Evolutionary conservation across 2,113 vertebrate genomes (phyloP), one percentile per base, ranked within the genome.

Genomic region (Pogona vitticeps): DNA sequence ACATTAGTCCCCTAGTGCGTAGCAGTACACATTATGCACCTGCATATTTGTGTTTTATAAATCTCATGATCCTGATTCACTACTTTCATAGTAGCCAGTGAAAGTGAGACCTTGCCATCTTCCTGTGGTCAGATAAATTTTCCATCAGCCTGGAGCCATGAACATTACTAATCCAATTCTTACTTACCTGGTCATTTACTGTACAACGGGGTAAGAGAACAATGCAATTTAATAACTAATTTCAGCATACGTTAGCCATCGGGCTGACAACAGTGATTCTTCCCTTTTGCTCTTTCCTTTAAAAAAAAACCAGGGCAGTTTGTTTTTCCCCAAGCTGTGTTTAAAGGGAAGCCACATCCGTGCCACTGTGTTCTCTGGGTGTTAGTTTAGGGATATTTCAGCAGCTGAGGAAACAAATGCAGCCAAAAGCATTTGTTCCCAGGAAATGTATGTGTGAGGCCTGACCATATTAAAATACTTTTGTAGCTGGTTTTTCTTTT

Each of bases 331-430:
- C 46, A 87, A 68, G 75, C 0, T 12, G 3, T n/a, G 77, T 85
- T 91, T 88, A 92, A 81, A 89, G 88, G 52, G 75, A 90, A 91
- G 85, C 1, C 0, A 68, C 18, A 38, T 91, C 90, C 59, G 0
- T 93, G 89, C 93, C 90, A 89, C 89, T 92, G 91, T 94, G 86
- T 92, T 85, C 52, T 93, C 91, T 90, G 93, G 91, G 90, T 90
- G 80, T 83, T 95, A 91, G 93, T 93, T 94, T 90, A 92, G 94
- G 94, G 92, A 84, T 95, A 85, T 92, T 96, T 94, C 86, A 93
- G 94, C 94, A 95, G 92, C 94, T 95, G 92, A 95, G 94, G 94
- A 93, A 94, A 96, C 96, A 95, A 96, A 93, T 89, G n/a, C 70
- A 59, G 76, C 89, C 87, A 90, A 88, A 88, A 94, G 90, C 46